These are phyloP conservation scores for Isaurus tuberculatus DNA, from an alignment of 92 coral and sea anemone genomes.

Conservation along the genomic window DNA sequence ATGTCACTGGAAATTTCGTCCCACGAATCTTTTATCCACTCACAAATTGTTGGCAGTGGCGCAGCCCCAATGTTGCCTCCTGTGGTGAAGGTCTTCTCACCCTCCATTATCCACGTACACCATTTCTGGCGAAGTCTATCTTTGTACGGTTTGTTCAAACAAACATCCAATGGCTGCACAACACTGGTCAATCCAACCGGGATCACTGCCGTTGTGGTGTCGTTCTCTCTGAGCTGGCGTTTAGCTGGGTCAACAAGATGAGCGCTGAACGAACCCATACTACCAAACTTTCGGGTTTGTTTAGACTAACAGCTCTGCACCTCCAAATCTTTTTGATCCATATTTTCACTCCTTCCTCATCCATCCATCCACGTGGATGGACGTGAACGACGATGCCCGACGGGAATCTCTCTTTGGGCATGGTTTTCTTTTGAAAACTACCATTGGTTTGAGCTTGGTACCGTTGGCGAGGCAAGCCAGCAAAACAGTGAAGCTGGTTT, in stretches of 20 bases:
- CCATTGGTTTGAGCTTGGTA: conserved; percentile 3
- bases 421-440: neutral
- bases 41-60: neutral
- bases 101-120: neutral
- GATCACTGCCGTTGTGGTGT: conserved; percentile 4
- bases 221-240: conserved; percentile 7
- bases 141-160: neutral
- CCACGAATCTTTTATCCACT: too few relatives aligned
- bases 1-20: too few relatives aligned
- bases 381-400: neutral
- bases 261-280: conserved; percentile 7
- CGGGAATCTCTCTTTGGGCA: conserved; percentile 1
- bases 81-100: neutral
- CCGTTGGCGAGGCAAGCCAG: neutral
- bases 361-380: conserved; percentile 15
- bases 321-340: conserved; percentile 5
- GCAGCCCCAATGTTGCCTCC: conserved; percentile 2
- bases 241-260: conserved; percentile 11
- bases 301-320: neutral
- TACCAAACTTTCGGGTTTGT: neutral
- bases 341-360: neutral
- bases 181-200: conserved; percentile 11
- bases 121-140: conserved; percentile 3
- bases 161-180: conserved; percentile 20
- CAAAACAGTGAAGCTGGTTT: conserved; percentile 11